These are phyloP conservation scores for Shinisaurus crocodilurus DNA, from an alignment of 2,113 vertebrate species.

Conservation along the genomic window DNA sequence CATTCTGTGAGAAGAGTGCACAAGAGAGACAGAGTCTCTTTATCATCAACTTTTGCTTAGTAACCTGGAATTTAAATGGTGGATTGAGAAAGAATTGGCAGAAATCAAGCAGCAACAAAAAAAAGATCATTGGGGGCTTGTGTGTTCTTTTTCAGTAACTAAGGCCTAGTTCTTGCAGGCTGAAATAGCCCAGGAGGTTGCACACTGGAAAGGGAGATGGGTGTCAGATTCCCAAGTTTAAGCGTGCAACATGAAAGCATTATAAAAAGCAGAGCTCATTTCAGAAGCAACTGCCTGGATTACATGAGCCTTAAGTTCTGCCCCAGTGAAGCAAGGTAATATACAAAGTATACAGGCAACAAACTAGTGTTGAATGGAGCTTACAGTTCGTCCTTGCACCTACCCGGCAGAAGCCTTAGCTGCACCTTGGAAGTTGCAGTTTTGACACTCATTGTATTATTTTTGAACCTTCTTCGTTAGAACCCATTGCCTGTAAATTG, in stretches of 20 bases:
- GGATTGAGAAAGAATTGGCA: constrained; percentile 64
- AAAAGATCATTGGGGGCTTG: constrained; percentile 24
- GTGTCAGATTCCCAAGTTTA: background rate
- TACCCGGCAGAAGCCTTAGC: constrained; percentile 49
- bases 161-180: background rate
- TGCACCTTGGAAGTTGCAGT: constrained; percentile 47
- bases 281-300: constrained; percentile 19
- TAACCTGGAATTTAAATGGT: constrained; percentile 68
- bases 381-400: constrained; percentile 56
- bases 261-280: background rate
- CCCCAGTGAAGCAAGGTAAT: constrained; percentile 27
- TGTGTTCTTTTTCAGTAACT: background rate
- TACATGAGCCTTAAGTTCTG: background rate
- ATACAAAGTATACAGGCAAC: constrained; percentile 23
- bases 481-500: constrained; percentile 59
- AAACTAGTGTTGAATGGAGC: constrained; percentile 45
- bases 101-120: constrained; percentile 55
- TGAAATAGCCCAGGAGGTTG: background rate
- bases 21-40: constrained; percentile 65
- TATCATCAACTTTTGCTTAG: constrained; percentile 67
- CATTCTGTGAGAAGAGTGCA: constrained; percentile 41
- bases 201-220: background rate
- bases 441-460: constrained; percentile 49
- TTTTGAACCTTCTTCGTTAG: constrained; percentile 62
- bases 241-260: background rate